Conservation (phyloP, 2,113 vertebrate species). For the Dryoscopus gambensis region DNA sequence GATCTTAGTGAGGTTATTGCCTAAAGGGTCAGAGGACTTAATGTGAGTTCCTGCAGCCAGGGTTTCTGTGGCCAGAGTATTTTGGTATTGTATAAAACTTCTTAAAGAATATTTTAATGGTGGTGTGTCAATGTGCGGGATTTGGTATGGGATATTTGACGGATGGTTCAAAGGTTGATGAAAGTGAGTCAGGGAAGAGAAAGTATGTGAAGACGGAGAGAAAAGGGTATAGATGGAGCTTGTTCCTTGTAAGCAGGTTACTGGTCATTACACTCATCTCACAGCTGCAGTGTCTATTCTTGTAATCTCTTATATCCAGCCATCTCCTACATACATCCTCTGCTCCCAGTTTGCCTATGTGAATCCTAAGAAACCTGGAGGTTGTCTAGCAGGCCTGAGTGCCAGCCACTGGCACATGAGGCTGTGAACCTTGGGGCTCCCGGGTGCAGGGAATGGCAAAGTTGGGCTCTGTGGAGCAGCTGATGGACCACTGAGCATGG, state of each 20-base stretch:
- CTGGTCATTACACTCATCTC: too few species aligned
- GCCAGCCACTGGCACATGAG: accelerated
- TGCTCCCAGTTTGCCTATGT: neutral
- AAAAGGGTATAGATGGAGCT: neutral
- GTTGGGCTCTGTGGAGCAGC: accelerated
- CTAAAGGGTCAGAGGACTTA: neutral
- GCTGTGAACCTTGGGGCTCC: neutral
- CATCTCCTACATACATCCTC: neutral
- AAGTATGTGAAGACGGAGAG: neutral
- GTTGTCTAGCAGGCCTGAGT: neutral
- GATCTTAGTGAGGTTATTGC: neutral
- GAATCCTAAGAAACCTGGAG: neutral
- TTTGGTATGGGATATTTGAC: neutral
- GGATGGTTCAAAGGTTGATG: neutral
- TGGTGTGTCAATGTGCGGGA: neutral
- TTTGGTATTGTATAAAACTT: neutral
- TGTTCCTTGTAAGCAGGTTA: neutral
- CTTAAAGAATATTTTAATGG: neutral
- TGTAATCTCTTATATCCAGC: accelerated
- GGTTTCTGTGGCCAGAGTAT: neutral
- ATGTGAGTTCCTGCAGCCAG: neutral
- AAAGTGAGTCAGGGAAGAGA: neutral
- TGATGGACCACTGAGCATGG: accelerated
- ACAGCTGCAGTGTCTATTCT: neutral
- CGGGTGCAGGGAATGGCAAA: accelerated